Conservation (phyloP, 2,113 vertebrate species). For the Beaufortia kweichowensis region DNA sequence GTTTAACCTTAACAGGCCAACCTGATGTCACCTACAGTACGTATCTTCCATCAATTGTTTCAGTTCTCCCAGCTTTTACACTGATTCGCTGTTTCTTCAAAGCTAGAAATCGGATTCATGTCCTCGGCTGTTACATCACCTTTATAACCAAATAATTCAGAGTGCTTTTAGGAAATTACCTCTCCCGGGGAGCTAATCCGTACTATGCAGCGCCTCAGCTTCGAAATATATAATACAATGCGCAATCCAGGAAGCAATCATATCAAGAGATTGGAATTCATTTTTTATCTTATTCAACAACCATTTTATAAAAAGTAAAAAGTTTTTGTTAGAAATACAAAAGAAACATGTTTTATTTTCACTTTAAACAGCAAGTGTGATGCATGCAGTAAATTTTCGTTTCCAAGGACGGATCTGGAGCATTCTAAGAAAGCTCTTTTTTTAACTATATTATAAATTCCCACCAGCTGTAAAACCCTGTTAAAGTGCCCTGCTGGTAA, state of each 20-base stretch:
- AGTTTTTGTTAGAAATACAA: background rate
- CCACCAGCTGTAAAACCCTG: conserved; percentile 47
- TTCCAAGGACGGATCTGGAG: conserved; percentile 51
- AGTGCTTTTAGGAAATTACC: conserved; percentile 72
- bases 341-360: conserved; percentile 15
- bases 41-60: conserved; percentile 53
- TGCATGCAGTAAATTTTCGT: conserved; percentile 39
- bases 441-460: conserved; percentile 37
- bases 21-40: conserved; percentile 67
- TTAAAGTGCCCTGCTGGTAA: conserved; percentile 63
- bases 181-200: conserved; percentile 61
- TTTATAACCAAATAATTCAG: conserved; percentile 68
- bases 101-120: conserved; percentile 61
- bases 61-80: conserved; percentile 66
- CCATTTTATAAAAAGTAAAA: conserved; percentile 21
- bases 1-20: conserved; percentile 73
- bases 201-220: conserved; percentile 35
- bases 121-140: conserved; percentile 67
- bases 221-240: conserved; percentile 44
- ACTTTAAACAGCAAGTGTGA: conserved; percentile 18
- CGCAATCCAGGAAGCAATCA: conserved; percentile 51
- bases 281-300: conserved; percentile 18
- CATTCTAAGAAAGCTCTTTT: conserved; percentile 50
- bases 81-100: conserved; percentile 69
- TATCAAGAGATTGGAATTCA: conserved; percentile 46